Percentiles rank a stretch among this genome's conserved stretches.
Evolutionary conservation across 2,113 vertebrate genomes (phyloP).

Genomic region (Egretta garzetta): DNA sequence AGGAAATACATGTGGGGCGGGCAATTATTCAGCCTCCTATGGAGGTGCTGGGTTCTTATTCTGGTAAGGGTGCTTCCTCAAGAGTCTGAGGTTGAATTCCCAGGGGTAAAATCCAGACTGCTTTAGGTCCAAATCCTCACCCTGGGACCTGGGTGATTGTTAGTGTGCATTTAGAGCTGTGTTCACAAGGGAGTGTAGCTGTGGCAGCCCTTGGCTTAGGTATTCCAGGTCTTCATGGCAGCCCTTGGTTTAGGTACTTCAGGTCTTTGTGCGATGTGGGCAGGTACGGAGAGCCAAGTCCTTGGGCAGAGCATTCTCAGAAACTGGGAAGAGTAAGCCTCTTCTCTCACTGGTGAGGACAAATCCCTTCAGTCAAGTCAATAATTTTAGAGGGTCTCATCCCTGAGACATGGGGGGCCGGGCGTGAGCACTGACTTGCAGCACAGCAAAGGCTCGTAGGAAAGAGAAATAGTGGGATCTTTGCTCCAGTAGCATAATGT

Average conservation of each 20-base stretch:
- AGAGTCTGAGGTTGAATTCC: not conserved
- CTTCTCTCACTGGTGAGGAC: not conserved
- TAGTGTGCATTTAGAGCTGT: not conserved
- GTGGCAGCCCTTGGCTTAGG: not conserved
- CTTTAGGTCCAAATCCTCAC: not conserved
- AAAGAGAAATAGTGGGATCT: not conserved
- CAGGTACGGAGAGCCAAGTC: not conserved
- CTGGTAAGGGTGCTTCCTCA: not conserved
- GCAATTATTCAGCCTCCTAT: not conserved
- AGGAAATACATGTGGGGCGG: not conserved
- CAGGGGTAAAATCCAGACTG: not conserved
- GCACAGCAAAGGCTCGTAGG: not conserved
- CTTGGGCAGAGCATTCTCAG: not conserved
- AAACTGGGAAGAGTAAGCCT: not conserved
- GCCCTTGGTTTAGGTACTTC: not conserved
- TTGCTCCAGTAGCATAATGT: not conserved
- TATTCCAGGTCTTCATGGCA: not conserved
- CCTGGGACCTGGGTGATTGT: not conserved
- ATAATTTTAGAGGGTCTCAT: not conserved
- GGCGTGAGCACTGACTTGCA: not conserved
- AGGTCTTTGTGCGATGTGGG: not conserved
- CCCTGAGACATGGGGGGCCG: not conserved
- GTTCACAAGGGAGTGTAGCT: not conserved
- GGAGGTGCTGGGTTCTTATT: not conserved
- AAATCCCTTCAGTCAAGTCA: not conserved